phyloP scores from a whole-genome alignment of 2,113 vertebrate species.

The Lampris incognitus region DNA sequence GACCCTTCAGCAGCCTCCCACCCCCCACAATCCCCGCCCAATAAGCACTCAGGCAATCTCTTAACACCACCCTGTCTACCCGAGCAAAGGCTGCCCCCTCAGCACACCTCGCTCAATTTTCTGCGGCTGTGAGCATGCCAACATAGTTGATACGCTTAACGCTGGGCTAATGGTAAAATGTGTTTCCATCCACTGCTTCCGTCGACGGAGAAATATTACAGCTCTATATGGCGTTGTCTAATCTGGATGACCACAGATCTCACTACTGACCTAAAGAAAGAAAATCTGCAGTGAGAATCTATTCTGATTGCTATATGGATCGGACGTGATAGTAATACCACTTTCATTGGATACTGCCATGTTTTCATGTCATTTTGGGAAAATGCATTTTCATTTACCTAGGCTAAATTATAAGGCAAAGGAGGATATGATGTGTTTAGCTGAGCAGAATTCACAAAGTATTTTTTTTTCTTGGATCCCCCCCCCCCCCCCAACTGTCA shows the following conservation, averaged over 20 bases:
- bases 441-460: neutral
- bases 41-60: conserved; percentile 52
- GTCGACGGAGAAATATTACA: conserved; percentile 45
- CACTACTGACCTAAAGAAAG: neutral
- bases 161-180: conserved; percentile 60
- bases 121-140: conserved; percentile 78
- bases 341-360: neutral
- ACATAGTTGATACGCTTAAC: conserved; percentile 71
- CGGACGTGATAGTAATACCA: neutral
- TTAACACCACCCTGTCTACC: conserved; percentile 61
- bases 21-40: neutral
- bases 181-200: conserved; percentile 51
- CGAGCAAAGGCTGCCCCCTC: conserved; percentile 30
- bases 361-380: neutral
- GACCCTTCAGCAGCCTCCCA: neutral
- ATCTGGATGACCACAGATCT: neutral
- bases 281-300: neutral
- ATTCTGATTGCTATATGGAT: neutral
- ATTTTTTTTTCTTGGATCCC: neutral
- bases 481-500: too few species aligned
- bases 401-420: neutral
- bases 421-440: neutral
- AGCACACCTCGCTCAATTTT: conserved; percentile 76
- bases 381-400: neutral
- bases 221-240: conserved; percentile 2